Base-by-base conservation (phyloP, 2,888 invertebrate genomes). In the Chironomus riparius region DNA sequence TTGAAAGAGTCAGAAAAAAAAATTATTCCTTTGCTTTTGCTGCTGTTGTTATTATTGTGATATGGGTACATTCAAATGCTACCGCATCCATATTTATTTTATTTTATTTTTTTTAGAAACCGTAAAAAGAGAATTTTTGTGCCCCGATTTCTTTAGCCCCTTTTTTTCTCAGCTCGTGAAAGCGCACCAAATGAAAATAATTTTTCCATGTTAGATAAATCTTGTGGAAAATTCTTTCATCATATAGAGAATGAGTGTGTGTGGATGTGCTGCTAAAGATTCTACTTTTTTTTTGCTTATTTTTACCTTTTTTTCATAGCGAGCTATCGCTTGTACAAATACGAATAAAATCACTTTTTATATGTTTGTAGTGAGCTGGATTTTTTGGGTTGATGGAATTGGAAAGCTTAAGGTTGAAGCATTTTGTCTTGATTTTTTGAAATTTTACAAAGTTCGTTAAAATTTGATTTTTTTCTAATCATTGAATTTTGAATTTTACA, bases 151-250 rank as follows among this genome's bases (percentile, higher is more conserved):
- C 15, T n/a, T 50, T 18, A 3, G 7, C 18, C 18, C 10, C 6
- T 12, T 22, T 70, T 28, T 28, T 22, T 21, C 22, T 24, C 65
- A 13, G 2, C 13, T 65, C 21, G 24, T 22, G 24, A 50, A 71
- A 47, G 12, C 47, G 47, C 38, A 22, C 38, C 18, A 62, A 38
- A 28, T 47, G 50, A 72, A 71, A 28, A 72, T 56, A 72, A 72
- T 61, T 61, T 28, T 10, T 62, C 62, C 72, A 50, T 62, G 72
- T 62, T 62, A 62, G 72, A 72, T 72, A 72, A 72, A 72, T 72
- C 72, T 72, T 72, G 72, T 61, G 72, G 72, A 72, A 72, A 72
- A 62, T 72, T 72, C 72, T 72, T 72, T 72, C 72, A 62, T 72
- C 62, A 38, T 72, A 2, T 38, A 38, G 38, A 38, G 38, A 38